phyloP scores from a whole-genome alignment of 1,140 invertebrate species.

The Hycleus phaleratus region DNA sequence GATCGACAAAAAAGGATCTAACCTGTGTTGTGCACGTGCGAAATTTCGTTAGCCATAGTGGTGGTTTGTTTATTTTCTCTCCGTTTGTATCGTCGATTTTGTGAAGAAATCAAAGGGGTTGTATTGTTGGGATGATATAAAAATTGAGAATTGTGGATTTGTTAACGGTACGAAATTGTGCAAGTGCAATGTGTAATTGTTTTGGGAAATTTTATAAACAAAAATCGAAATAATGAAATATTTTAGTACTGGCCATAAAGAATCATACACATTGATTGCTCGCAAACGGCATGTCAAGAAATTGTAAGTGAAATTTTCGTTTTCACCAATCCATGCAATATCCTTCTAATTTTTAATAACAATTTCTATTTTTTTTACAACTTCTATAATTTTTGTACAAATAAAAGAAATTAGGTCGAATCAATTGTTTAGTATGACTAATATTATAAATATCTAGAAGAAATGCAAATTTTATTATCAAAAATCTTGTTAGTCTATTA shows the following conservation, averaged over 20 bases:
- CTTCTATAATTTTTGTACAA: too few species aligned
- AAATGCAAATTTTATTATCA: too few species aligned
- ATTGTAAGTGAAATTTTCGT: slow-evolving; percentile 34
- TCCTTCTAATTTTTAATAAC: neutral
- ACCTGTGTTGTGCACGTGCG: neutral
- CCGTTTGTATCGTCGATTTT: too few species aligned
- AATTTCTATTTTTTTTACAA: neutral
- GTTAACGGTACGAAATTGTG: slow-evolving; percentile 2
- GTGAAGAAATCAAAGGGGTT: too few species aligned
- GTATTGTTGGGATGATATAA: neutral
- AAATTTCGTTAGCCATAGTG: neutral
- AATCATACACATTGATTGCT: slow-evolving; percentile 47
- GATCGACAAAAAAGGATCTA: too few species aligned
- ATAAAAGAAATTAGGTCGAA: neutral
- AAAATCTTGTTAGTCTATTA: too few species aligned
- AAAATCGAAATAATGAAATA: slow-evolving; percentile 43
- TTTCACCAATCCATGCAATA: neutral
- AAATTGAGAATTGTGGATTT: neutral
- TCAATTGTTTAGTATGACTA: neutral
- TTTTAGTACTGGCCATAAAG: slow-evolving; percentile 42
- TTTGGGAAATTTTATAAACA: slow-evolving; percentile 1
- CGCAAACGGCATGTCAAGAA: slow-evolving; percentile 48
- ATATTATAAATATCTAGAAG: too few species aligned
- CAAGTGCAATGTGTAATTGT: slow-evolving; percentile 5
- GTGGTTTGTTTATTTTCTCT: neutral